Conservation (phyloP, 2,797 vertebrate species). For the Alectoris magna region DNA sequence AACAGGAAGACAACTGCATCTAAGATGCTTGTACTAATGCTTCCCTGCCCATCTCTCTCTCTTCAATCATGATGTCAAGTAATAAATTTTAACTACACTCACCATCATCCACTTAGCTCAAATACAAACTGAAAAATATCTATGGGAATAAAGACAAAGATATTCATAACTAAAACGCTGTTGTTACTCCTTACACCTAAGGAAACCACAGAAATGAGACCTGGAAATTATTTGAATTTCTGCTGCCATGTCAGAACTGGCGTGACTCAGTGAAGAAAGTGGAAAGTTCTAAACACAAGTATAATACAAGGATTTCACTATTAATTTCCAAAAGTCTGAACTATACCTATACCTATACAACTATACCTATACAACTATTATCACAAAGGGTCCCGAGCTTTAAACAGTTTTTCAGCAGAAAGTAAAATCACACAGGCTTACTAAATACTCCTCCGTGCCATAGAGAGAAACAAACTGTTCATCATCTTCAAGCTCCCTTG, state of each 20-base stretch:
- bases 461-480: conserved; percentile 98
- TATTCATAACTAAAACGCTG: background rate
- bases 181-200: background rate
- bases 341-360: background rate
- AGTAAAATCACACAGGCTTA: conserved; percentile 68
- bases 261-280: background rate
- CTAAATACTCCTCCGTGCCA: conserved; percentile 94
- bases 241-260: background rate
- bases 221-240: background rate
- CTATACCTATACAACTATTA: background rate
- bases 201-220: background rate
- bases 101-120: background rate
- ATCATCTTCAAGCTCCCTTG: conserved; percentile 95
- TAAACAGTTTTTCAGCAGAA: background rate
- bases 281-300: background rate
- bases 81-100: background rate
- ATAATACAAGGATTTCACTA: background rate
- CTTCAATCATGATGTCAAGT: background rate
- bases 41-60: background rate
- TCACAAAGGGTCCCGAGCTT: background rate
- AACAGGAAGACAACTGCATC: background rate
- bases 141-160: background rate
- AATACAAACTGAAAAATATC: background rate
- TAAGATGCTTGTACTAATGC: background rate
- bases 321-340: background rate